Base-by-base conservation (phyloP, 2,888 invertebrate genomes). In the Orthonevra nobilis region DNA sequence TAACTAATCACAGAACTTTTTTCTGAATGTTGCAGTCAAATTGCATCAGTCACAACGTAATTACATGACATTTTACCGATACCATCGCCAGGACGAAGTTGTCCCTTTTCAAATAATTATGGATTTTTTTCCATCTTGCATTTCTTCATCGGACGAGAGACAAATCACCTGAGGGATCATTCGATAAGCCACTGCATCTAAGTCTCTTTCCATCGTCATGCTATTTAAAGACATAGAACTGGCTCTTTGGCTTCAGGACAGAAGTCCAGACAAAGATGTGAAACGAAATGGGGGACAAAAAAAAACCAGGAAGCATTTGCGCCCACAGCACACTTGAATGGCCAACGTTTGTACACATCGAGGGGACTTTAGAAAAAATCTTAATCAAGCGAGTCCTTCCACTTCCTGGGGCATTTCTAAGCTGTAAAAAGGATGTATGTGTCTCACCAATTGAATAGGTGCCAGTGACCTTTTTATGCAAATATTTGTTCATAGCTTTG, bases 401-500 rank as follows among this genome's bases (percentile, higher is more conserved):
- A 79, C 72, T 73, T 79, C 79, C 72, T 68, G 79, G 48, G 73
- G 79, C 79, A 56, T 73, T 60, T 52, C 63, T 72, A 63, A 60
- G 52, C 32, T 50, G 32, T 19, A 12, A n/a, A 60, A 52, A 14
- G 23, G 10, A 50, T 40, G 12, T 34, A 23, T 56, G 38, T 40
- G 54, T 61, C 48, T 14, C 54, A 50, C 48, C 73, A 72, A 79
- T 68, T 79, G 73, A 68, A 83, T 79, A 82, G 83, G 84, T 86
- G 87, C 85, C 84, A 85, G 84, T 87, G 87, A 87, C 87, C 87
- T 85, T 86, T 86, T 86, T 84, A 86, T 86, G 85, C 83, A 86
- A 87, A 87, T 87, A 86, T 86, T 83, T 83, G 81, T 79, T 17
- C 28, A 40, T 32, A 52, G 68, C 68, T 74, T 56, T 70, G 58